phyloP scores from a whole-genome alignment of 92 coral and sea anemone species.

The Porites divaricata region DNA sequence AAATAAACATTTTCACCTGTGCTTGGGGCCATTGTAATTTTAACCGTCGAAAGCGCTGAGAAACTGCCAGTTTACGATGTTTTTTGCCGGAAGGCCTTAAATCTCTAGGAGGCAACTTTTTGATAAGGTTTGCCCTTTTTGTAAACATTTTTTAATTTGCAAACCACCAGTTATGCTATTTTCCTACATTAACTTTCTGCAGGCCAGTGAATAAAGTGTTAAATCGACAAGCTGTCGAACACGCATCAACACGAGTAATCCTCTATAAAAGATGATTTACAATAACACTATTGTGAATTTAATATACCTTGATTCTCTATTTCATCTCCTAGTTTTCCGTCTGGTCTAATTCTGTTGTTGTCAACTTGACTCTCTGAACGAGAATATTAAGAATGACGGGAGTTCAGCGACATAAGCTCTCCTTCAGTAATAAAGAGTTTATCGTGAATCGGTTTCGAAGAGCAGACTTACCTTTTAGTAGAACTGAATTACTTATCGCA shows the following conservation, averaged over 20 bases:
- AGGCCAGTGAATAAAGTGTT: neutral
- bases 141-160: neutral
- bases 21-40: neutral
- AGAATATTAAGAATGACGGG: neutral
- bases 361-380: neutral
- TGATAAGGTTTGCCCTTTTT: neutral
- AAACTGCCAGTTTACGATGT: neutral
- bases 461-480: too few species aligned
- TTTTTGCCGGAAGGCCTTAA: neutral
- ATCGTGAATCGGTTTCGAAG: neutral
- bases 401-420: neutral
- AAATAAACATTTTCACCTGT: conserved; percentile 28
- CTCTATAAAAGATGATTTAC: neutral
- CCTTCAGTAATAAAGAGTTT: neutral
- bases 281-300: neutral
- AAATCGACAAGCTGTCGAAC: neutral
- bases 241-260: neutral
- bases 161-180: neutral
- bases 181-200: neutral
- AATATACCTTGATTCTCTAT: neutral
- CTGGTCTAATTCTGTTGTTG: neutral
- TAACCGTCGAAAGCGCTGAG: neutral
- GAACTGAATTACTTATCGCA: neutral
- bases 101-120: neutral
- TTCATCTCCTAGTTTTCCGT: neutral